phyloP scores from a whole-genome alignment of 2,888 invertebrate species.

The Brachynemurus nebulosus region DNA sequence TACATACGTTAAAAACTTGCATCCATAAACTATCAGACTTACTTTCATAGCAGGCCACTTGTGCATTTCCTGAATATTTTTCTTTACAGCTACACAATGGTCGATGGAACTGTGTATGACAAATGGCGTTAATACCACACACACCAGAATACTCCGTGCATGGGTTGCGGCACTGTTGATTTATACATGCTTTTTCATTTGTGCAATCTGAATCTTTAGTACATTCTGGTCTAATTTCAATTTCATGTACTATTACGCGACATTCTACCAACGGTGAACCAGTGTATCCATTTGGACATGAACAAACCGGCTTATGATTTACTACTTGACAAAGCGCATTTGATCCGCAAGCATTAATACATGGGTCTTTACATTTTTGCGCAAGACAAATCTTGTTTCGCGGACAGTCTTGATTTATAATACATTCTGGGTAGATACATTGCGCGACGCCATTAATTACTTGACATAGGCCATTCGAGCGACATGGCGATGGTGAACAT shows the following conservation, averaged over 20 bases:
- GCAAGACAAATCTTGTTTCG: conserved; percentile 66
- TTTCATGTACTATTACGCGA: conserved; percentile 32
- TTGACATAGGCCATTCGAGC: conserved; percentile 67
- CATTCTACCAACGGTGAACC: conserved; percentile 71
- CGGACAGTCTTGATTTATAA: conserved; percentile 78
- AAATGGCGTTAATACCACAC: conserved; percentile 67
- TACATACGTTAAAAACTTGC: background rate
- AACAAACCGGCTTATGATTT: conserved; percentile 71
- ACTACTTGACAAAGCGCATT: conserved; percentile 68
- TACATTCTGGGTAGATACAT: conserved; percentile 75
- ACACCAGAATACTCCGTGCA: conserved; percentile 49
- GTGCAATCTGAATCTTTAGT: conserved; percentile 62
- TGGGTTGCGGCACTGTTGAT: conserved; percentile 58
- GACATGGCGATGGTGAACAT: conserved; percentile 77
- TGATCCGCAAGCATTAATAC: conserved; percentile 66
- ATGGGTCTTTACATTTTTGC: conserved; percentile 74
- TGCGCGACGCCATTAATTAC: conserved; percentile 52
- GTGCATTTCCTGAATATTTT: conserved; percentile 73
- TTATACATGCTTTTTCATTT: conserved; percentile 70
- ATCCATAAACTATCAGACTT: conserved; percentile 28
- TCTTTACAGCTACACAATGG: conserved; percentile 71
- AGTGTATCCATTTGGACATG: conserved; percentile 62
- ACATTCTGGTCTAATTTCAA: conserved; percentile 59
- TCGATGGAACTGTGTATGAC: conserved; percentile 63
- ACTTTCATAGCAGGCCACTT: conserved; percentile 62